Evolutionary conservation across 2,113 vertebrate genomes (phyloP).

Genomic region (Otus sunia): DNA sequence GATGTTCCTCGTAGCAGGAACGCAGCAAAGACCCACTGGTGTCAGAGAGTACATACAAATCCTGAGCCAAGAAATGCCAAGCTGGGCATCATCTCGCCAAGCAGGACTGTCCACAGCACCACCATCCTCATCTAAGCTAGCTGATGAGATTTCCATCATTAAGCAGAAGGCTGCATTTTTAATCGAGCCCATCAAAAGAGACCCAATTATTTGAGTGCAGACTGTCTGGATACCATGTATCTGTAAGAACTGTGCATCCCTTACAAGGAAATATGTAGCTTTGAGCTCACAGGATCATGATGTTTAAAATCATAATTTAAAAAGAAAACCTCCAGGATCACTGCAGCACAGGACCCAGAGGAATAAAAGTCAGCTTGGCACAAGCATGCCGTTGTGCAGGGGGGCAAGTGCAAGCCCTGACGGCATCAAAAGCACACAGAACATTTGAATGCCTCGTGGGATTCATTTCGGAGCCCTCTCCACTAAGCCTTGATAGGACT

Average conservation of each 20-base stretch:
- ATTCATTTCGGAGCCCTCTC: background rate
- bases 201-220: background rate
- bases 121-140: background rate
- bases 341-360: background rate
- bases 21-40: background rate
- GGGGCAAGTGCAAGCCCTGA: background rate
- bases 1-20: too few relatives aligned
- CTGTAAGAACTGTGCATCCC: background rate
- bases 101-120: background rate
- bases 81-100: background rate
- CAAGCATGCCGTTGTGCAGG: background rate
- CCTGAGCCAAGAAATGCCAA: background rate
- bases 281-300: background rate
- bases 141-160: background rate
- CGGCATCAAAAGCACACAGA: background rate
- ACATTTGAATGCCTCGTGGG: background rate
- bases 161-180: background rate
- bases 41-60: background rate
- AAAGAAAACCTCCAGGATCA: background rate
- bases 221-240: rapidly evolving
- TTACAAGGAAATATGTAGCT: background rate
- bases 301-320: background rate
- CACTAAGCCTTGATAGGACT: background rate
- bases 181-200: background rate
- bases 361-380: background rate